A percentile compares a stretch with the other conserved stretches of the same genome.
Conservation (phyloP, 2,113 vertebrate genomes). For the Xiphophorus hellerii region DNA sequence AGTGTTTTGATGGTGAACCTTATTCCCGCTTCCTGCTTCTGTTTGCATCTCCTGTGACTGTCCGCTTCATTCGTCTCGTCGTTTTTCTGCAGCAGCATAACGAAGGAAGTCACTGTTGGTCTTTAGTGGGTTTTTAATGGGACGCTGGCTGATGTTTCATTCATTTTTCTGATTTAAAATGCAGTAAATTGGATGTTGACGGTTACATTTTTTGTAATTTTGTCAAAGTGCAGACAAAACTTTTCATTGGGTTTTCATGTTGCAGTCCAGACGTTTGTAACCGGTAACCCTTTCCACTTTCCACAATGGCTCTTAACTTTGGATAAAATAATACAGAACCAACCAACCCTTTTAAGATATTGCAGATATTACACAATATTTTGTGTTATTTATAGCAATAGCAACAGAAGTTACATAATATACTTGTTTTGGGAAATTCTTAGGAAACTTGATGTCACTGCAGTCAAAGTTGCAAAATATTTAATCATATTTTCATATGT, state of each 20-base stretch:
- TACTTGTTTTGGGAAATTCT: no score
- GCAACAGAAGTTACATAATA: no score
- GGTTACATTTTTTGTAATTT: neutral
- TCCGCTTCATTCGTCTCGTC: neutral
- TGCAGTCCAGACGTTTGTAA: neutral
- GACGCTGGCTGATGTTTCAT: neutral
- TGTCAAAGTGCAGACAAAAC: neutral
- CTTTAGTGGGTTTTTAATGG: neutral
- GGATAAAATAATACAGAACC: no score
- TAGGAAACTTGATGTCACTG: no score
- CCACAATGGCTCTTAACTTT: no score
- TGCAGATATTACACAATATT: no score
- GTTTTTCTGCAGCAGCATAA: neutral
- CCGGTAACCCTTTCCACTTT: no score
- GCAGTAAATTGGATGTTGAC: neutral
- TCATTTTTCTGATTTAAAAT: neutral
- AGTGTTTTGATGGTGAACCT: constrained; percentile 17
- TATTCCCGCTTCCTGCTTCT: constrained; percentile 45
- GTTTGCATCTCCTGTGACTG: constrained; percentile 44
- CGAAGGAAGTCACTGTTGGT: neutral
- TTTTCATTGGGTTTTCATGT: neutral
- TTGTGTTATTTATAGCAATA: no score
- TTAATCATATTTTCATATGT: no score
- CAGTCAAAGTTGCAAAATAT: no score
- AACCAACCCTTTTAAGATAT: no score